Evolutionary conservation across 1,140 invertebrate genomes (phyloP).

Genomic region (Radopholus similis): DNA sequence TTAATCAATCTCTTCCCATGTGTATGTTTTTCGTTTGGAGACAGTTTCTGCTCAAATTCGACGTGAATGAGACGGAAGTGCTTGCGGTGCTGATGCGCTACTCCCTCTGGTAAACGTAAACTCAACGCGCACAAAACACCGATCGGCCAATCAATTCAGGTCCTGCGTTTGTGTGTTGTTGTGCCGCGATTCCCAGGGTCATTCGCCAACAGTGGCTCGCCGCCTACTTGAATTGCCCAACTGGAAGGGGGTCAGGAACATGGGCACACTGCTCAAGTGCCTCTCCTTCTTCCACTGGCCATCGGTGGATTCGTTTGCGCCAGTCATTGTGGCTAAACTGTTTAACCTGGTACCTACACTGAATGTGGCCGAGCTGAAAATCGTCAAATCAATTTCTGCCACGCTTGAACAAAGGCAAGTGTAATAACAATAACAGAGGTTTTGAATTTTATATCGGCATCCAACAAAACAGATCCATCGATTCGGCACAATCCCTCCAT

Average conservation of each 20-base stretch:
- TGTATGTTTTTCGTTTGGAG: constrained; percentile 19
- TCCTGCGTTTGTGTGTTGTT: constrained; percentile 36
- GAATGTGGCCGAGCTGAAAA: constrained; percentile 6
- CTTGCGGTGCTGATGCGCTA: constrained; percentile 31
- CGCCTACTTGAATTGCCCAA: constrained; percentile 18
- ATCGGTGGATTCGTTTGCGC: constrained; percentile 17
- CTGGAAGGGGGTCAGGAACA: constrained; percentile 10
- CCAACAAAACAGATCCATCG: background rate
- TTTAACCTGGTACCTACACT: constrained; percentile 17
- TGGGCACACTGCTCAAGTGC: constrained; percentile 24
- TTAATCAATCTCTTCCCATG: background rate
- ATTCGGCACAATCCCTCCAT: background rate
- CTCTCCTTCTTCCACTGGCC: constrained; percentile 33
- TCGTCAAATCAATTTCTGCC: constrained; percentile 10
- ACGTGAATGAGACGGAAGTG: constrained; percentile 14
- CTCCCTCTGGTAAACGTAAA: no score
- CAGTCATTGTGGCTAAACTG: constrained; percentile 9
- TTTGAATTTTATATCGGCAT: background rate
- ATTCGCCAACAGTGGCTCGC: constrained; percentile 15
- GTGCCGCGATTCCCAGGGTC: background rate
- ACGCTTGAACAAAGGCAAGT: constrained; percentile 8
- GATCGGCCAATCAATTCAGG: no score
- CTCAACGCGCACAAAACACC: no score
- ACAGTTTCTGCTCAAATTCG: constrained; percentile 38
- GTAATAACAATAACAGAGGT: background rate